Percentiles rank a stretch among this genome's conserved stretches.
These are phyloP conservation scores for Helicoverpa armigera DNA, from an alignment of 1,140 invertebrate species.

Conservation along the genomic window DNA sequence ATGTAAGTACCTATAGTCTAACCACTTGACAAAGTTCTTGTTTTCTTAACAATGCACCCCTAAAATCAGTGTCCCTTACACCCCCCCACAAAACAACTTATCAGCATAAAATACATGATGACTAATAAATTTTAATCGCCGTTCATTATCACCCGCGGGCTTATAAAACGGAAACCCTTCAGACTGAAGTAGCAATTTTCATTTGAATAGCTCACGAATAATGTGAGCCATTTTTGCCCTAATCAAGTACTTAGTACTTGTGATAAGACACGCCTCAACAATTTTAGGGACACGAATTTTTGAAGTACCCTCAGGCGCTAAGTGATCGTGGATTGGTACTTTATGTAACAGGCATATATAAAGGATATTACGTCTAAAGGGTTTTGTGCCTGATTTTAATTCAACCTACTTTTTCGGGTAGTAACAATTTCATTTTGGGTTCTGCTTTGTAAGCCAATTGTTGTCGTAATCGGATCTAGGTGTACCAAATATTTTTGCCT, in stretches of 20 bases:
- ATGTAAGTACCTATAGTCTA: no score
- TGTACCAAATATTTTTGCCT: no score
- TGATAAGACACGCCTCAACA: conserved; percentile 61
- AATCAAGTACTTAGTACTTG: conserved; percentile 54
- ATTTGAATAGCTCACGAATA: conserved; percentile 40
- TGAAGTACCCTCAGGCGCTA: conserved; percentile 46
- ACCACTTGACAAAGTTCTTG: not conserved
- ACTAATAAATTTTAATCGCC: conserved; percentile 36
- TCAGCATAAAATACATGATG: conserved; percentile 23
- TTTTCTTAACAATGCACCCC: not conserved
- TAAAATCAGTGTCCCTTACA: not conserved
- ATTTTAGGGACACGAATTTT: conserved; percentile 54
- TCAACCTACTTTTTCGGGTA: not conserved
- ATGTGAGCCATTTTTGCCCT: conserved; percentile 51
- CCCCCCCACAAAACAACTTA: not conserved
- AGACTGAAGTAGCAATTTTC: conserved; percentile 22
- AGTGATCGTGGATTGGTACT: conserved; percentile 30
- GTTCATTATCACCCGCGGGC: not conserved
- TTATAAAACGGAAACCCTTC: conserved; percentile 21
- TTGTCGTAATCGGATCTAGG: no score
- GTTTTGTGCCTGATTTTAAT: conserved; percentile 2
- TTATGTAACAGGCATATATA: not conserved
- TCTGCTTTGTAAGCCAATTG: no score
- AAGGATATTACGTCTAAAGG: not conserved
- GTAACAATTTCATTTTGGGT: no score